Evolutionary conservation across 2,888 invertebrate genomes (phyloP), one percentile per base, ranked within the genome.

Genomic region (Dryomyza anilis): DNA sequence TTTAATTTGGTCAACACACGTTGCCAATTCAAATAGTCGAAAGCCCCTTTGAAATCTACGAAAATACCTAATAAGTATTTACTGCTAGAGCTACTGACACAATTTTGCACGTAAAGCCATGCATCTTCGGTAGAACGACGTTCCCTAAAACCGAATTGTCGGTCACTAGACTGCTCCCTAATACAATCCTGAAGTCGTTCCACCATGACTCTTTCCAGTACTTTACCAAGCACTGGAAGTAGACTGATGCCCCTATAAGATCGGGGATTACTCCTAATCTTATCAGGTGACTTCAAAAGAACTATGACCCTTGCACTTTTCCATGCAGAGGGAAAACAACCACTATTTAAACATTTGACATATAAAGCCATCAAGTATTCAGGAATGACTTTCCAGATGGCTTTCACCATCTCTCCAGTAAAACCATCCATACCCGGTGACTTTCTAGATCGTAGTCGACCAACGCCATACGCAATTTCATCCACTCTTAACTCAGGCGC

Each of bases 211-310:
- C 67, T 55, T 29, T 68, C 66, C 63, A 66, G 56, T 2, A 70
- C 66, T 57, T 71, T 69, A 3, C 69, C 70, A 56, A 71, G 67
- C 8, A 67, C 69, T 10, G 71, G 69, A 14, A 71, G 60, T 8
- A 70, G 66, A 29, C 67, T 62, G 45, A 68, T 63, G 33, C 60
- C 68, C 25, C 65, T 50, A 60, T 66, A 69, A 3, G 67, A 71
- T 3, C 68, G 23, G 48, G 67, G 70, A 69, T 68, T 67, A 33
- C 64, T 65, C 67, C 66, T 21, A 23, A n/a, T n/a, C n/a, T n/a
- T n/a, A n/a, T n/a, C n/a, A n/a, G n/a, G n/a, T n/a, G n/a, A 39
- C 19, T 56, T 56, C 36, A 23, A 30, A 3, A 39, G 50, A 10
- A 59, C 6, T 16, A 50, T 27, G 3, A 50, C 27, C 4, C n/a